A percentile compares a stretch with the other conserved stretches of the same genome.
phyloP scores from a whole-genome alignment of 2,113 vertebrate genomes.

The Crotophaga sulcirostris region DNA sequence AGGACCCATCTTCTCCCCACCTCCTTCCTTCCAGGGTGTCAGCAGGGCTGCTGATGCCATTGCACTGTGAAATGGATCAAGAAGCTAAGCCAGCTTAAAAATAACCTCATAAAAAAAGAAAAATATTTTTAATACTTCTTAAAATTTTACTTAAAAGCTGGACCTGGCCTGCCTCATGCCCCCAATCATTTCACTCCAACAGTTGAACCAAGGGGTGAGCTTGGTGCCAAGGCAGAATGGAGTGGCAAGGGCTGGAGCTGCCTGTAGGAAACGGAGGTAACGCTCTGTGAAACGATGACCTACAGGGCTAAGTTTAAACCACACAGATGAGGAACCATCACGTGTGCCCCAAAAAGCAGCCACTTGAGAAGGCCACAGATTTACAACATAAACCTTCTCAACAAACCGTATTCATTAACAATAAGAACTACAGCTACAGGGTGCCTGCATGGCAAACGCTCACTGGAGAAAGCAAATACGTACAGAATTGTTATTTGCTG shows the following conservation, averaged over 20 bases:
- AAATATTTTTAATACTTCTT: neutral
- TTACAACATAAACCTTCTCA: neutral
- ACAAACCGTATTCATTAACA: neutral
- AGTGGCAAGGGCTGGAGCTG: neutral
- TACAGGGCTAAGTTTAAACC: rapidly evolving
- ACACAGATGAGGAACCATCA: neutral
- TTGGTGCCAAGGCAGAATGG: neutral
- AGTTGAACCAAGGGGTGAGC: neutral
- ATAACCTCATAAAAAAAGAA: neutral
- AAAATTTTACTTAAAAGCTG: neutral
- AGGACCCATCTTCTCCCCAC: rapidly evolving
- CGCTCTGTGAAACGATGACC: neutral
- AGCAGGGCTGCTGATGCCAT: neutral
- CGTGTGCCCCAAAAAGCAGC: rapidly evolving
- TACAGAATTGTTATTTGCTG: neutral
- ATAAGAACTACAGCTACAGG: neutral
- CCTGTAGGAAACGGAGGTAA: neutral
- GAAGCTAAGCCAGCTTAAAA: conserved; percentile 46
- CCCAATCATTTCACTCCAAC: neutral
- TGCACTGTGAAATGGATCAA: neutral
- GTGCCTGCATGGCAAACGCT: neutral
- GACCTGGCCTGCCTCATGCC: neutral
- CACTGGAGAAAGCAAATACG: neutral
- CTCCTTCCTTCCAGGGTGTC: neutral
- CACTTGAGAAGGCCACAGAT: neutral